Percentiles rank a stretch among this genome's conserved stretches.
These are phyloP conservation scores for Rhynchophorus ferrugineus DNA, from an alignment of 1,140 invertebrate genomes.

Conservation along the genomic window DNA sequence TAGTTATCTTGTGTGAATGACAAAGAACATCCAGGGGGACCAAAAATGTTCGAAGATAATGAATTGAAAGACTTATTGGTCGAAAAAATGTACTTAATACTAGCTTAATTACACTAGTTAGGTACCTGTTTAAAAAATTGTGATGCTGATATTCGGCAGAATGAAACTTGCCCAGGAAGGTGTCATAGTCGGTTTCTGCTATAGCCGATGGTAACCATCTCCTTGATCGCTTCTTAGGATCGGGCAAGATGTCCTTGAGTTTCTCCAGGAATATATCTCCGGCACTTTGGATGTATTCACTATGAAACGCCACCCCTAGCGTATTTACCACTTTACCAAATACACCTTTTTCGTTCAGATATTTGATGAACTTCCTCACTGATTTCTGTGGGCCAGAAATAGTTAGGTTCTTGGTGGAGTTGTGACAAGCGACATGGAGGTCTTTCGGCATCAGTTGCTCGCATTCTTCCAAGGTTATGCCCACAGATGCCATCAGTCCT, in stretches of 20 bases:
- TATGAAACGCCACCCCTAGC: constrained; percentile 87
- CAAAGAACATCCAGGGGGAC: no score
- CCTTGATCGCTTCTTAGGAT: constrained; percentile 64
- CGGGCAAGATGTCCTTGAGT: constrained; percentile 62
- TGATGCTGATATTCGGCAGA: constrained; percentile 92
- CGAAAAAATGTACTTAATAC: no score
- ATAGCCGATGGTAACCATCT: constrained; percentile 90
- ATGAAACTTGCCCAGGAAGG: constrained; percentile 66
- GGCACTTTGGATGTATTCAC: constrained; percentile 78
- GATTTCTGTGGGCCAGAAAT: constrained; percentile 75
- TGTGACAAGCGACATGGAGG: constrained; percentile 87
- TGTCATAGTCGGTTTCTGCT: constrained; percentile 71
- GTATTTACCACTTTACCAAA: constrained; percentile 86
- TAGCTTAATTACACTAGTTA: no score
- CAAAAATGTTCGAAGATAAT: no score
- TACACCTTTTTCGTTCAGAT: constrained; percentile 65
- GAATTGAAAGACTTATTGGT: no score
- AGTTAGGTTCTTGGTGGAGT: constrained; percentile 82
- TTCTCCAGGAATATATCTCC: constrained; percentile 50
- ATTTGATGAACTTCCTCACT: constrained; percentile 61
- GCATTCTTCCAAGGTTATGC: constrained; percentile 81
- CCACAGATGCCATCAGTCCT: constrained; percentile 79
- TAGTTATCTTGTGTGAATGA: no score
- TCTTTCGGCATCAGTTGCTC: constrained; percentile 62
- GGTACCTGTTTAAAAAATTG: constrained; percentile 70